Conservation (phyloP, 2,797 vertebrate genomes). For the Triplophysa yarkandensis region DNA sequence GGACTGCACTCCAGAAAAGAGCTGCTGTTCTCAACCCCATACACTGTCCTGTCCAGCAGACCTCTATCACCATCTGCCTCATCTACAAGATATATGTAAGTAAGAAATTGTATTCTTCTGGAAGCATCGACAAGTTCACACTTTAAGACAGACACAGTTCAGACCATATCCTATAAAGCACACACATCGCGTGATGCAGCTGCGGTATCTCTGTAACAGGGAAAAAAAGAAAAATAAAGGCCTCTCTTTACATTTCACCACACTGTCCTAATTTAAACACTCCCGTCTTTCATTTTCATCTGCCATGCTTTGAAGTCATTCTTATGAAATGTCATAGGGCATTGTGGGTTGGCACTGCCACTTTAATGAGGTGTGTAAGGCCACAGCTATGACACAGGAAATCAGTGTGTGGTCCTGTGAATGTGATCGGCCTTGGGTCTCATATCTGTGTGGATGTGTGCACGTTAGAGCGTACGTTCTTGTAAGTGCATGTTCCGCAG, state of each 20-base stretch:
- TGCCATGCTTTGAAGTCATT: constrained; percentile 2
- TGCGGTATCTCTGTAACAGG: neutral
- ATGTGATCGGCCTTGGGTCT: neutral
- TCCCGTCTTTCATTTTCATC: neutral
- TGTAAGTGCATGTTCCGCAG: constrained; percentile 9
- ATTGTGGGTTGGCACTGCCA: constrained; percentile 35
- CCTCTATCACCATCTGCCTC: constrained; percentile 79
- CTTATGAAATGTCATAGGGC: constrained; percentile 17
- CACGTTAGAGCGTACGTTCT: constrained; percentile 9
- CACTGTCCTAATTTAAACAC: too few species aligned
- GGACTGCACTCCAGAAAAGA: constrained; percentile 96
- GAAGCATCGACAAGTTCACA: constrained; percentile 17
- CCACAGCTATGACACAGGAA: constrained; percentile 40
- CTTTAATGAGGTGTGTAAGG: constrained; percentile 49
- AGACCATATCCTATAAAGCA: too few species aligned
- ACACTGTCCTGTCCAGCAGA: constrained; percentile 88
- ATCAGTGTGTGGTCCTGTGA: constrained; percentile 51
- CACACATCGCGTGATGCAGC: too few species aligned
- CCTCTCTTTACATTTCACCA: too few species aligned
- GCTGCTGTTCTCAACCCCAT: constrained; percentile 98
- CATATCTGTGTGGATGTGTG: neutral
- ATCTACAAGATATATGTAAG: constrained; percentile 70
- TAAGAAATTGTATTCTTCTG: neutral
- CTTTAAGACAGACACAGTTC: neutral
- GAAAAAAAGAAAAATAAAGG: neutral